phyloP scores from a whole-genome alignment of 2,113 vertebrate genomes.

The Heterotis niloticus region DNA sequence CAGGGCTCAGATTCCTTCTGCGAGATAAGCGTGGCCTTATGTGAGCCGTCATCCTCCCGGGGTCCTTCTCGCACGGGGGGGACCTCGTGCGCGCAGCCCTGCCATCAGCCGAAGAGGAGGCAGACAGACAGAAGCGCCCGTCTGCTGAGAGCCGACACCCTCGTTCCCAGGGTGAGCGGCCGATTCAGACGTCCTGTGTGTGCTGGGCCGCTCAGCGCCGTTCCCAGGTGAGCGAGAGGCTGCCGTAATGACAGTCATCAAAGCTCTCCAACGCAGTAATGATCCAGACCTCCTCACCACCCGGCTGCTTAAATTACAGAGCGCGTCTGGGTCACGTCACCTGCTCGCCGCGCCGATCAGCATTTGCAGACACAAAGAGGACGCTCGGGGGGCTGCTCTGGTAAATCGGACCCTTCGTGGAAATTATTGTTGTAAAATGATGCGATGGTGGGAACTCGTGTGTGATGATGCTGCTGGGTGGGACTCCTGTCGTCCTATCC shows the following conservation, averaged over 20 bases:
- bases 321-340: neutral
- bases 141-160: neutral
- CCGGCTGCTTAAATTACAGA: neutral
- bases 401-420: neutral
- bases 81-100: neutral
- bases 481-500: no score
- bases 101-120: neutral
- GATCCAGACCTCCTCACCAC: neutral
- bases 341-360: neutral
- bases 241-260: constrained; percentile 11
- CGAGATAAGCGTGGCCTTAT: neutral
- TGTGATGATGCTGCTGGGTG: neutral
- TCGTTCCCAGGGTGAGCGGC: neutral
- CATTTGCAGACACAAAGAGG: neutral
- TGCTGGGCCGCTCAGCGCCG: neutral
- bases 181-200: no score
- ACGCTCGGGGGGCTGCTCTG: neutral
- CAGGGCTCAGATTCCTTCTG: neutral
- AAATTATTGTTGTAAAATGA: neutral
- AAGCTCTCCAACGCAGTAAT: constrained; percentile 10
- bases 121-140: neutral
- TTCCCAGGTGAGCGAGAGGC: constrained; percentile 3
- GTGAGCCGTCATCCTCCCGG: neutral
- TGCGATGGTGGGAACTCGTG: no score
- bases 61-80: neutral